Conservation (phyloP, 2,797 vertebrate species). For the Setipinna tenuifilis region DNA sequence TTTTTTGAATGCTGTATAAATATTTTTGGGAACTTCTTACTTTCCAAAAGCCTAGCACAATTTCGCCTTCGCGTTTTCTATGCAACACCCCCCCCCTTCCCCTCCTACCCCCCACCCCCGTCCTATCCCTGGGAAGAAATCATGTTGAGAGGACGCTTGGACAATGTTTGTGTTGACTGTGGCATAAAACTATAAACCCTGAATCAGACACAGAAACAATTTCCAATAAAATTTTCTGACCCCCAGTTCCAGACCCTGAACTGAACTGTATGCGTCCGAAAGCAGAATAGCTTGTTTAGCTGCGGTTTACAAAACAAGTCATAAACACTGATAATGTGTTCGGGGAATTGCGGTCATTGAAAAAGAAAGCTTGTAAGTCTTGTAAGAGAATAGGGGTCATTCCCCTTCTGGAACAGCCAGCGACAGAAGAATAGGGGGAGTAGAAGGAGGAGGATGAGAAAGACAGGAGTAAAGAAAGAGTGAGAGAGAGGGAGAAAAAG, state of each 20-base stretch:
- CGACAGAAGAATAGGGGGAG: slow-evolving; percentile 45
- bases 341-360: slow-evolving; percentile 40
- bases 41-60: neutral
- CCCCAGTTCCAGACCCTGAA: slow-evolving; percentile 21
- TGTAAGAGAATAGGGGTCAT: slow-evolving; percentile 57
- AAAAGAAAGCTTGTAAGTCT: slow-evolving; percentile 52
- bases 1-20: neutral
- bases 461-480: neutral
- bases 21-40: neutral
- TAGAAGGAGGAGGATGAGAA: neutral
- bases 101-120: neutral
- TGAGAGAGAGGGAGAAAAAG: slow-evolving; percentile 29
- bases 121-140: neutral
- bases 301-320: slow-evolving; percentile 67
- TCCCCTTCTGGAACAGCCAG: slow-evolving; percentile 63
- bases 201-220: slow-evolving; percentile 7
- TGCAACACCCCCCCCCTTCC: neutral
- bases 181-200: neutral
- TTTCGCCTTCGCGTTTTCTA: neutral
- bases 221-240: neutral
- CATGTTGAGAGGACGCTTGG: neutral
- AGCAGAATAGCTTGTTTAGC: slow-evolving; percentile 27
- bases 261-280: slow-evolving; percentile 5
- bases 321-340: slow-evolving; percentile 71
- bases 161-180: slow-evolving; percentile 2